Base-by-base conservation (phyloP, 2,888 invertebrate genomes). In the Meghimatium bilineatum region DNA sequence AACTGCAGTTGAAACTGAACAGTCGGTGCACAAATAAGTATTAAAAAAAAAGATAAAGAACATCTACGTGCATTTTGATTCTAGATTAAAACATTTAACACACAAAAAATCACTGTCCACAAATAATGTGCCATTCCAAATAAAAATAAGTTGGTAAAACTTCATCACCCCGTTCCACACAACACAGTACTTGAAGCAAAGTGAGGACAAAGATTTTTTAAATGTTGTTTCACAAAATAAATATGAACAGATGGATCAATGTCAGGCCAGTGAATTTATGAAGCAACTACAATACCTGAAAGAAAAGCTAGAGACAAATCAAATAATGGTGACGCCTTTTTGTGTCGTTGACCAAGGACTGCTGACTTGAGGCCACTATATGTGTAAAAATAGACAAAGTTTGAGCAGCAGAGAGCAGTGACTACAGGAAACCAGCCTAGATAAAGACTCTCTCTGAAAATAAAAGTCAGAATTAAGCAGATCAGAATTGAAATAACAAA, bases 301-400 rank as follows among this genome's bases (percentile, higher is more conserved):
- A 96, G 93, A 88, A 96, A 95, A 34, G 97, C 97, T 87, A 97
- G 94, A 83, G 96, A 91, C 63, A 97, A 94, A 94, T 98, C 97
- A 89, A 95, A 96, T 23, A 96, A 88, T 2, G 97, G 96, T 71
- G 95, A 95, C 23, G 91, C 88, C 89, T 95, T 86, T 94, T 88
- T 85, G 44, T 12, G 6, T 94, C 94, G 91, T 96, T 96, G 79
- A 97, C 94, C 66, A 96, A 89, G 67, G 29, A 88, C 85, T 23
- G 95, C 88, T 80, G 94, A 95, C 91, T 97, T 96, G 67, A 98
- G 94, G 32, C 96, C 96, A 94, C 97, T 97, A 93, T 97, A 98
- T 90, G 97, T 95, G 94, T 98, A 98, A 93, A 98, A 98, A 93
- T 98, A 98, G n/a, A 98, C 96, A 94, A 98, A 98, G 94, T 97